A percentile compares a stretch with the other conserved stretches of the same genome.
These are phyloP conservation scores for Melanostoma scalare DNA, from an alignment of 2,888 invertebrate genomes.

Conservation along the genomic window DNA sequence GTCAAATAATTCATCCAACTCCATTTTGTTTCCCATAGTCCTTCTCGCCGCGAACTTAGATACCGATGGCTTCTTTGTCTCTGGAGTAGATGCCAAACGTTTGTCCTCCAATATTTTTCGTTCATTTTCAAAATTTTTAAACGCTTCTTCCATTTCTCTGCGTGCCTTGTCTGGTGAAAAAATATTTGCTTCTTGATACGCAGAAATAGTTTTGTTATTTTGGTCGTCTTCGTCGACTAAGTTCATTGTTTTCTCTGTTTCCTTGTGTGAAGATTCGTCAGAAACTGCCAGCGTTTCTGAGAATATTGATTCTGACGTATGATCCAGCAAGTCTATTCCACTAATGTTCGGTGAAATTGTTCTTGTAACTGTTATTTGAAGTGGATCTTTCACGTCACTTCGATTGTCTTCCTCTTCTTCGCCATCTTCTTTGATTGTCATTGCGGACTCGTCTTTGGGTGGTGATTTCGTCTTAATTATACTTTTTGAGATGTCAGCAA, in stretches of 20 bases:
- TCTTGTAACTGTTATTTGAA: constrained; percentile 10
- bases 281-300: constrained; percentile 76
- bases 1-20: constrained; percentile 19
- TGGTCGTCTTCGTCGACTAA: constrained; percentile 13
- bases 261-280: constrained; percentile 58
- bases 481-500: background rate
- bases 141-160: constrained; percentile 51
- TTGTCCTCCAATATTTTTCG: constrained; percentile 12
- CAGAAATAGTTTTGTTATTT: constrained; percentile 1
- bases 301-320: constrained; percentile 77
- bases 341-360: constrained; percentile 76
- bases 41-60: background rate
- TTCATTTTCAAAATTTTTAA: constrained; percentile 53
- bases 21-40: constrained; percentile 33
- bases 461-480: background rate
- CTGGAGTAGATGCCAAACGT: constrained; percentile 54
- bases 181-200: background rate
- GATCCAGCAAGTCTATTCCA: constrained; percentile 78
- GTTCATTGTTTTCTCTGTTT: constrained; percentile 41
- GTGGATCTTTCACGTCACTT: constrained; percentile 26
- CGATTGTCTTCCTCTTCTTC: background rate
- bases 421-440: constrained; percentile 35
- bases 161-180: constrained; percentile 53
- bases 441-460: constrained; percentile 37
- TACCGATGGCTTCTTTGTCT: constrained; percentile 15